Evolutionary conservation across 2,888 invertebrate species (phyloP).

Genomic region (Polymixis lichenea): DNA sequence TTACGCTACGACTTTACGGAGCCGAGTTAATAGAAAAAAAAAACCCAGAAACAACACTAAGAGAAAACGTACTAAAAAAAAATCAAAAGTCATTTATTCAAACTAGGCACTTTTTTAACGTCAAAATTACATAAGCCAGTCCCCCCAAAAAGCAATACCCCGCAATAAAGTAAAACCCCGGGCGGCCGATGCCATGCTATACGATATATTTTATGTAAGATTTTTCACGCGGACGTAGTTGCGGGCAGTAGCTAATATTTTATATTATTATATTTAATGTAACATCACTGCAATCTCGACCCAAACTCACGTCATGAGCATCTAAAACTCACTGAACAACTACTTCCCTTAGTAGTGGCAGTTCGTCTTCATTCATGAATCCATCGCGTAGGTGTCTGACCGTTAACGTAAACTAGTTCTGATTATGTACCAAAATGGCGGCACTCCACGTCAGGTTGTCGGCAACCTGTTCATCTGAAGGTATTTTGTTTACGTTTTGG

Average conservation of each 20-base stretch:
- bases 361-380: conserved; percentile 60
- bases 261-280: neutral
- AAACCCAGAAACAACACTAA: no score
- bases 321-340: neutral
- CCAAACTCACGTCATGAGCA: conserved; percentile 28
- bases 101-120: no score
- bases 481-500: conserved; percentile 35
- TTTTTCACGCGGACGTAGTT: no score
- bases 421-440: conserved; percentile 45
- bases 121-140: no score
- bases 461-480: conserved; percentile 49
- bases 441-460: conserved; percentile 6
- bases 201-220: no score
- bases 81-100: no score
- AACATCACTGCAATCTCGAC: conserved; percentile 7
- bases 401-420: conserved; percentile 64
- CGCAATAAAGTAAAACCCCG: no score
- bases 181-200: no score
- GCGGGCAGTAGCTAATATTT: neutral
- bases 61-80: no score
- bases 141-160: no score
- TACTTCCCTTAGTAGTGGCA: conserved; percentile 32
- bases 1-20: no score
- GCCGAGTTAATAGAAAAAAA: no score
- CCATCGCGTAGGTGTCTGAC: conserved; percentile 54